These are phyloP conservation scores for Lithophane leautieri DNA, from an alignment of 2,888 invertebrate genomes.

Conservation along the genomic window DNA sequence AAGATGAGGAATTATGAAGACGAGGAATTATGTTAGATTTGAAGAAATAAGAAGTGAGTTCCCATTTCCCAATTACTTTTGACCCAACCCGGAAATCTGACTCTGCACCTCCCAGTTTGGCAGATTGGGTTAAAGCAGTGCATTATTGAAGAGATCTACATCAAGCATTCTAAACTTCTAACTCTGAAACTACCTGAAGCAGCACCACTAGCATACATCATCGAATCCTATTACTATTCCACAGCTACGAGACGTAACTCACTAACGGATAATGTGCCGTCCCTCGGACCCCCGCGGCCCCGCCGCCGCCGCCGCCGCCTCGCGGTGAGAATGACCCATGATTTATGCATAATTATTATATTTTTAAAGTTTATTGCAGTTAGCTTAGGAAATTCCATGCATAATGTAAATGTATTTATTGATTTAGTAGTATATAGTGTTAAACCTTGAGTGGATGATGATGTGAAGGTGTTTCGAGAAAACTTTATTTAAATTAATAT, in stretches of 20 bases:
- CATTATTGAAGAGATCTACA: not conserved
- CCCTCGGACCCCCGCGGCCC: slow-evolving; percentile 45
- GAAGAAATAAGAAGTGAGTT: not conserved
- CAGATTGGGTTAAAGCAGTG: not conserved
- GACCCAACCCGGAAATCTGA: not conserved
- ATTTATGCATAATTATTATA: slow-evolving; percentile 62
- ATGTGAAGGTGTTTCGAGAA: not conserved
- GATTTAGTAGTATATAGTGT: slow-evolving; percentile 16
- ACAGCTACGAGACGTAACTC: slow-evolving; percentile 45
- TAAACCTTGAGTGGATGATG: slow-evolving; percentile 5
- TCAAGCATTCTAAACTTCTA: not conserved
- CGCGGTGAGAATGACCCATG: slow-evolving; percentile 35
- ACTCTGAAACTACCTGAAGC: not conserved
- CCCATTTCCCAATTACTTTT: not conserved
- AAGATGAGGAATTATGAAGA: not conserved
- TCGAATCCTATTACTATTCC: slow-evolving; percentile 48
- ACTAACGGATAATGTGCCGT: slow-evolving; percentile 49
- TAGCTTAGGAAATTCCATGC: slow-evolving; percentile 43
- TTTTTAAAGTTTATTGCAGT: slow-evolving; percentile 52
- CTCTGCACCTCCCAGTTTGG: not conserved
- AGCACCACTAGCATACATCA: slow-evolving; percentile 17
- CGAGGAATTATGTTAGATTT: not conserved
- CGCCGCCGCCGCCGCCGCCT: slow-evolving; percentile 16
- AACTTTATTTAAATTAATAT: slow-evolving; percentile 21
- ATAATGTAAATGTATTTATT: slow-evolving; percentile 45